Evolutionary conservation across 2,113 vertebrate species (phyloP), one percentile per base, ranked within the genome.

Genomic region (Ranitomeya imitator): DNA sequence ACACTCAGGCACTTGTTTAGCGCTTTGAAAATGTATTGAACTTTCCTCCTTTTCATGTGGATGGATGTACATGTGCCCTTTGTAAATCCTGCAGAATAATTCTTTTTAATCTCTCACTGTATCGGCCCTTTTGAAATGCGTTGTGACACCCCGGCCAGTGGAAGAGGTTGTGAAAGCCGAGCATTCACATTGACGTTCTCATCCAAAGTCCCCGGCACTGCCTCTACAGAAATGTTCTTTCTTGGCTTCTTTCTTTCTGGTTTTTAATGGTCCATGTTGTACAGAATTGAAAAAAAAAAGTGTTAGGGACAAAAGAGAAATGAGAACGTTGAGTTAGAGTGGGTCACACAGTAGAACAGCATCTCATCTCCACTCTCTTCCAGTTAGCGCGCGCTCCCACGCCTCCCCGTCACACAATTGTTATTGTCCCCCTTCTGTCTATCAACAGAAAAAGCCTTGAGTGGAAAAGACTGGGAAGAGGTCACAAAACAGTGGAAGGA

Each of bases 351-450:
- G 69, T 26, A 60, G 26, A 86, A 67, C 76, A 16, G 85, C 76
- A 69, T 87, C 52, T 13, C 80, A 84, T 77, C 80, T 65, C 67
- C 55, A 73, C 86, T 76, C 86, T 77, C 52, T 82, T 76, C 80
- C 69, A 65, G 81, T 23, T 78, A 84, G 55, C 63, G 31, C 65
- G 82, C 69, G 63, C 87, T 88, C 87, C 87, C 87, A 88, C 87
- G 81, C 71, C 80, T 88, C 59, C 80, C 82, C 19, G 60, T 77
- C 67, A 83, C 80, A 88, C 55, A 77, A 65, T 84, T 71, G 51
- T 45, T 77, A 88, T 88, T 88, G 87, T 84, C 73, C 80, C 37
- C 57, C 37, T 83, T 88, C 80, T 77, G 87, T 88, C 81, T 77
- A 83, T 88, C 87, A 88, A 73, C 71, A 88, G 71, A 77, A 45